Evolutionary conservation across 1,140 invertebrate genomes (phyloP).

Genomic region (Zaprionus africanus): DNA sequence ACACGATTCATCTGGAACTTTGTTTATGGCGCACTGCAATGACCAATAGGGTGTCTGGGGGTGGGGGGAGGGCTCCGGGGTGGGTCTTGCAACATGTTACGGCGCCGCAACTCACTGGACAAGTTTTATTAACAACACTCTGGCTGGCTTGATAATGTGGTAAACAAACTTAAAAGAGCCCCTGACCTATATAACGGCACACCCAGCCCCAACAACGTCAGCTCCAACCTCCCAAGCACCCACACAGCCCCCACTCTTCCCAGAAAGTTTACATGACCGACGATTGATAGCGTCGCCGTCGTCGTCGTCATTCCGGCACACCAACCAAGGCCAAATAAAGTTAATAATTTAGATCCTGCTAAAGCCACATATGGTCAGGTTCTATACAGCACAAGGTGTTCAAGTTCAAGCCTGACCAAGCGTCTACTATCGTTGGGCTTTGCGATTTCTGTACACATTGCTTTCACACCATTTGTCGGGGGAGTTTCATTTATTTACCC

Average conservation of each 20-base stretch:
- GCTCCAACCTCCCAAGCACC: conserved; percentile 18
- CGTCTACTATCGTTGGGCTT: neutral
- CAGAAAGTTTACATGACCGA: conserved; percentile 62
- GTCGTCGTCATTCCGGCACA: conserved; percentile 39
- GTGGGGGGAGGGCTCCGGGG: too few relatives aligned
- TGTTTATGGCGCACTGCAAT: conserved; percentile 26
- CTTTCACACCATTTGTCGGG: conserved; percentile 39
- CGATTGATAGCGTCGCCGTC: conserved; percentile 57
- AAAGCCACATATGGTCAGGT: conserved; percentile 55
- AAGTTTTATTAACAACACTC: conserved; percentile 67
- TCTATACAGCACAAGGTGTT: neutral
- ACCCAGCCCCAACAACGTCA: conserved; percentile 2
- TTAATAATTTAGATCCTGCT: conserved; percentile 66
- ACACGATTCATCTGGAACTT: conserved; percentile 48
- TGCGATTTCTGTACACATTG: conserved; percentile 5
- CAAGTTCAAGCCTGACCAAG: neutral
- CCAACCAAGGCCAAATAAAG: conserved; percentile 51
- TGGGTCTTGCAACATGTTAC: neutral
- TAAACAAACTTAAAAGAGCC: conserved; percentile 71
- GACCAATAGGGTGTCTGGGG: neutral
- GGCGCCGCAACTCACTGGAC: conserved; percentile 39
- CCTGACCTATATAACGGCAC: conserved; percentile 67
- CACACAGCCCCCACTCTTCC: conserved; percentile 21
- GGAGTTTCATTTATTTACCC: conserved; percentile 15
- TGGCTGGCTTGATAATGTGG: conserved; percentile 43